Evolutionary conservation across 2,113 vertebrate genomes (phyloP).

Genomic region (Leucopsar rothschildi): DNA sequence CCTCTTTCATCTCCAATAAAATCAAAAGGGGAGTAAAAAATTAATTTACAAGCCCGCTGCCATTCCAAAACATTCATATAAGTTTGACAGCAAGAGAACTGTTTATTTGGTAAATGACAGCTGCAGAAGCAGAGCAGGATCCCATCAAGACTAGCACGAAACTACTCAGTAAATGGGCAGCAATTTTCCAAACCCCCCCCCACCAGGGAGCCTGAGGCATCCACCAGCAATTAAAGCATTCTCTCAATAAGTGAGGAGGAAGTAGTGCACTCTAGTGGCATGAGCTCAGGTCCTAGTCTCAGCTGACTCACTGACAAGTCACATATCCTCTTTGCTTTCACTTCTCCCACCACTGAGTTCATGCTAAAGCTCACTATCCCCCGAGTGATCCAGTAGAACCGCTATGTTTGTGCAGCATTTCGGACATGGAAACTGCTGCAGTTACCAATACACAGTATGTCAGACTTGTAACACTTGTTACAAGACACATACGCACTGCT

Average conservation of each 20-base stretch:
- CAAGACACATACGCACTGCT: fast-evolving
- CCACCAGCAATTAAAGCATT: not conserved
- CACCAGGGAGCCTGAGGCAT: not conserved
- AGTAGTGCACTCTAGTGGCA: slow-evolving; percentile 40
- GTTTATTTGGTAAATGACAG: not conserved
- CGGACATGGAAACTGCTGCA: not conserved
- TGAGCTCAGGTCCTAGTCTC: not conserved
- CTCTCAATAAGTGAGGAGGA: not conserved
- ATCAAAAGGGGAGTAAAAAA: not conserved
- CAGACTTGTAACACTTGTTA: not conserved
- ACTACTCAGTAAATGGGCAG: not conserved
- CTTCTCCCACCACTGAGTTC: not conserved
- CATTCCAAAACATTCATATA: not conserved
- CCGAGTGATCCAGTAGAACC: fast-evolving
- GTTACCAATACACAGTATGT: not conserved
- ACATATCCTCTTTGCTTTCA: not conserved
- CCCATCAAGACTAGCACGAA: not conserved
- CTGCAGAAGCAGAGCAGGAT: not conserved
- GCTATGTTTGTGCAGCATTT: not conserved
- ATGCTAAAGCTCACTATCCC: not conserved
- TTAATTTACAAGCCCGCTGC: not conserved
- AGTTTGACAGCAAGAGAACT: not conserved
- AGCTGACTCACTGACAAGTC: not conserved
- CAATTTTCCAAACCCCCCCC: not conserved
- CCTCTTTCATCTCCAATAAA: not conserved